Evolutionary conservation across 2,888 invertebrate species (phyloP), one percentile per base, ranked within the genome.

Genomic region (Caenorhabditis zanzibari): DNA sequence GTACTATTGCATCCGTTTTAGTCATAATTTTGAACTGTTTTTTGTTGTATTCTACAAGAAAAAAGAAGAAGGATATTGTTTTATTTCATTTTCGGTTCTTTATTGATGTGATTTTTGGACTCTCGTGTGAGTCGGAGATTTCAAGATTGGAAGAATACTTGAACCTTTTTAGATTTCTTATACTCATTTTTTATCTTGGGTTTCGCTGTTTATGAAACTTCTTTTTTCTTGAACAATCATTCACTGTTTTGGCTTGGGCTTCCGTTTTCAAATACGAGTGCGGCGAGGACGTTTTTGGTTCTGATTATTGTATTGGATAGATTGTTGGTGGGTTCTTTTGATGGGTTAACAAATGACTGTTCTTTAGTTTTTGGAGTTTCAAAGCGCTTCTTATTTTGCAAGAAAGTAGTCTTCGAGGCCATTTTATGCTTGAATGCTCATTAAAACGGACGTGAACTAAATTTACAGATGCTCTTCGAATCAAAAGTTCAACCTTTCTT

Each of bases 181-280:
- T 79, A 79, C 16, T 79, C 79, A n/a, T 79, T 79, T n/a, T 71
- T 79, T 22, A 64, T 79, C 19, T 28, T 79, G 24, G 79, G 71
- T 0, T 79, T 79, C n/a, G 14, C 64, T 12, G 32, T 71, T 2
- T 71, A 71, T 24, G 71, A 61, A 28, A 35, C 41, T 0, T 71
- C 71, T n/a, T 79, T 79, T 56, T 79, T 79, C 71, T 56, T 79
- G 10, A 28, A 32, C 19, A 77, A 77, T 35, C 41, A 69, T 3
- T 5, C 24, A 16, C 19, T 79, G 14, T 79, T 79, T 56, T 79
- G 79, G 79, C 22, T 79, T 0, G 79, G 79, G 9, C 58, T 79
- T 0, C 79, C 79, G 26, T 79, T 79, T 56, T 79, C 79, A 16
- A 79, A 79, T 35, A 47, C 71, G 7, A 79, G 79, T 52, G 79